Conservation (phyloP, 2,113 vertebrate species). For the Halcyon senegalensis region DNA sequence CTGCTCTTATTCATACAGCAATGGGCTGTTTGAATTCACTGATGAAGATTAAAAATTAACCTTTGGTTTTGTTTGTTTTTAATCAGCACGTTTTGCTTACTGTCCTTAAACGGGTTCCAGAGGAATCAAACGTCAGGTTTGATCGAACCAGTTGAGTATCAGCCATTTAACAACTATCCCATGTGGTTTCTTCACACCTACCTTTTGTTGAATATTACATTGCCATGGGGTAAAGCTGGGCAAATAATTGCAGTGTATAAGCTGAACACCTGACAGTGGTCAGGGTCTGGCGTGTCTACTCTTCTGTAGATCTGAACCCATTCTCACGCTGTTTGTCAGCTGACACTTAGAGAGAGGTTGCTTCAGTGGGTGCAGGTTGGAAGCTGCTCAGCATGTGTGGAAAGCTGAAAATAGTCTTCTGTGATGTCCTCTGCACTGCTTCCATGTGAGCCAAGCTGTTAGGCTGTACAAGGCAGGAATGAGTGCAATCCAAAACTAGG, state of each 20-base stretch:
- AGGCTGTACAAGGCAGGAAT: neutral
- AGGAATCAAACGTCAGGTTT: neutral
- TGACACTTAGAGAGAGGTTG: neutral
- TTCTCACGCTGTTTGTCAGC: neutral
- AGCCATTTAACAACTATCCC: neutral
- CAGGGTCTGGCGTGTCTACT: neutral
- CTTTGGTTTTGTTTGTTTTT: neutral
- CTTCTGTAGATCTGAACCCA: neutral
- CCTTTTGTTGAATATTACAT: neutral
- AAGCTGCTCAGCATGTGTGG: neutral
- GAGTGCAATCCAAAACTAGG: neutral
- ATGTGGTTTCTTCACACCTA: neutral
- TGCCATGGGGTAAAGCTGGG: neutral
- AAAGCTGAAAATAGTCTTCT: neutral
- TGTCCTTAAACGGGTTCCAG: neutral
- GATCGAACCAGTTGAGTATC: neutral
- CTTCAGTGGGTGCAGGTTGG: neutral
- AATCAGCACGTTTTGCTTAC: neutral
- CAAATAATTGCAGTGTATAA: neutral
- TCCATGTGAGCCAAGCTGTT: neutral
- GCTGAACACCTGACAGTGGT: neutral
- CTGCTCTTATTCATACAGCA: neutral
- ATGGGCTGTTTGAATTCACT: neutral
- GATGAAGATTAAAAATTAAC: neutral
- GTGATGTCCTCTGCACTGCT: neutral